These are phyloP conservation scores for Lithobates sylvaticus DNA, from an alignment of 2,797 vertebrate genomes.

Conservation along the genomic window DNA sequence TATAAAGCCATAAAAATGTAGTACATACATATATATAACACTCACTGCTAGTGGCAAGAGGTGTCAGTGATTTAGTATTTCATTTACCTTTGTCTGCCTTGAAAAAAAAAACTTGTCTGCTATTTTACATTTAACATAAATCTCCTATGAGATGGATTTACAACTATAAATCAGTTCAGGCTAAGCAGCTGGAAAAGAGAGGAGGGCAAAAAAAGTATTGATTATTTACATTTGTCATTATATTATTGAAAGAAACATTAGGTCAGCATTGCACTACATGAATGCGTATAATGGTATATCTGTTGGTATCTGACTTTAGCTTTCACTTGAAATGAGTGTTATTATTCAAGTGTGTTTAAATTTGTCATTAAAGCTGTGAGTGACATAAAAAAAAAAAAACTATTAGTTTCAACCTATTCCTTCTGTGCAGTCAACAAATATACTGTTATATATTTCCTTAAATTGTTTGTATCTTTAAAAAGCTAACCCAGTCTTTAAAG, in stretches of 20 bases:
- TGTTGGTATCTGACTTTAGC: too few species aligned
- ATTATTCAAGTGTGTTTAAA: too few species aligned
- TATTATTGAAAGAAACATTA: not conserved
- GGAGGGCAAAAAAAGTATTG: not conserved
- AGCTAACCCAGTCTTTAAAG: too few species aligned
- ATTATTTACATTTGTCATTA: not conserved
- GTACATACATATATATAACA: conserved; percentile 45
- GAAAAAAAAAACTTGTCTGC: conserved; percentile 46
- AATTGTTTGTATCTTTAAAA: too few species aligned
- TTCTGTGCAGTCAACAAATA: too few species aligned
- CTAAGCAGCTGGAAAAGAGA: not conserved
- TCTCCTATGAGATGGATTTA: conserved; percentile 39
- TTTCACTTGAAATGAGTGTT: too few species aligned
- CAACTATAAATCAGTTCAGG: conserved; percentile 8
- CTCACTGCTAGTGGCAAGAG: conserved; percentile 39
- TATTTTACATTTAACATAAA: conserved; percentile 55
- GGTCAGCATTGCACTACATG: too few species aligned
- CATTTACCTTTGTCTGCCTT: conserved; percentile 56
- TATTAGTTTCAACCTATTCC: too few species aligned
- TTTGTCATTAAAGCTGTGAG: too few species aligned
- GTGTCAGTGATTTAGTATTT: conserved; percentile 52
- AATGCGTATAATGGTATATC: too few species aligned
- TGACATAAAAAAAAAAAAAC: too few species aligned
- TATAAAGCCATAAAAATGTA: conserved; percentile 35
- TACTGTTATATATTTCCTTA: too few species aligned